Percentiles rank a stretch among this genome's conserved stretches.
Conservation (phyloP, 2,113 vertebrate species). For the Tursiops truncatus region DNA sequence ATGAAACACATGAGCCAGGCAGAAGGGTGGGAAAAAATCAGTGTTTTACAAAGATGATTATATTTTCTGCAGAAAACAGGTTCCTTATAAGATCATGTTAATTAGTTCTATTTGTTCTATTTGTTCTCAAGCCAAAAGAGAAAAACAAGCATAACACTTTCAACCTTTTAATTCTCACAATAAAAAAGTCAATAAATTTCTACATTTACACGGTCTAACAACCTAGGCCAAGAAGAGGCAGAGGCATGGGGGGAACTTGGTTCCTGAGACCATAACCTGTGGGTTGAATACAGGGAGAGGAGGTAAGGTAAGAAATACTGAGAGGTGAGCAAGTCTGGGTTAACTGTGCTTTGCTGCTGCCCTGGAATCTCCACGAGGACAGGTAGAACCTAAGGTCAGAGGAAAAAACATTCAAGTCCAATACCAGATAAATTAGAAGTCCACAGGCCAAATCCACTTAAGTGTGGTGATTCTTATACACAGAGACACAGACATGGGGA, state of each 20-base stretch:
- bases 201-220: not conserved
- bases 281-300: not conserved
- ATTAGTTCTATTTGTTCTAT: not conserved
- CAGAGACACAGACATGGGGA: not conserved
- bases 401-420: slow-evolving; percentile 6
- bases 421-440: not conserved
- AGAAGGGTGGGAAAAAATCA: not conserved
- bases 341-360: not conserved
- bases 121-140: not conserved
- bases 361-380: not conserved
- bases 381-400: not conserved
- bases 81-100: not conserved
- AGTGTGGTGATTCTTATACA: not conserved
- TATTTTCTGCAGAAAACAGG: not conserved
- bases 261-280: not conserved
- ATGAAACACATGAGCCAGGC: not conserved
- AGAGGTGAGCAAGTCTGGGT: not conserved
- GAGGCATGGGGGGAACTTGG: not conserved
- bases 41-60: not conserved
- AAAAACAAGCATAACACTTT: not conserved
- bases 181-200: not conserved
- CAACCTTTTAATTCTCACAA: not conserved
- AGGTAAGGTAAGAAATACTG: not conserved
- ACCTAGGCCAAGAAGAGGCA: not conserved
- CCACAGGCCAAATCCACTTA: not conserved